phyloP scores from a whole-genome alignment of 2,888 invertebrate genomes.

The Apamea crenata region DNA sequence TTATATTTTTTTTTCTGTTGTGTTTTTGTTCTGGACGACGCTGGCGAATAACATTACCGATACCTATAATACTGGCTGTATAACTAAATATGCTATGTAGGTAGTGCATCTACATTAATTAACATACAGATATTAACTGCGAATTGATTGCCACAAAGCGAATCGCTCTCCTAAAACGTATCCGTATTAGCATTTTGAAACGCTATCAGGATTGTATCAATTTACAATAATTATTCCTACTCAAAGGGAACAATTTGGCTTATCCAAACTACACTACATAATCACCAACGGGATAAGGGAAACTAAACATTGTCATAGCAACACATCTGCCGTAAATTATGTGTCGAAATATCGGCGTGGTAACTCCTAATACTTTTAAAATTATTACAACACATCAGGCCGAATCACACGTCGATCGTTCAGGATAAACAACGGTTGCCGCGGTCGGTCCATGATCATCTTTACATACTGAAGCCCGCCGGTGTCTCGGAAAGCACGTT shows the following conservation, averaged over 20 bases:
- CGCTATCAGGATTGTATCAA: conserved; percentile 57
- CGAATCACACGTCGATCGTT: too few species aligned
- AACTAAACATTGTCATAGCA: conserved; percentile 19
- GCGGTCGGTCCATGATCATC: too few species aligned
- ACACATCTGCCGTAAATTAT: conserved; percentile 4
- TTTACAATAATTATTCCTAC: conserved; percentile 57
- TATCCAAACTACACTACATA: conserved; percentile 49
- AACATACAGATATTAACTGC: conserved; percentile 37
- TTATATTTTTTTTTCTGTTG: neutral
- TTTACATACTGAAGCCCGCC: too few species aligned
- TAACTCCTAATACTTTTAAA: neutral
- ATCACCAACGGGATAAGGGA: conserved; percentile 15
- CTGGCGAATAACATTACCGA: neutral
- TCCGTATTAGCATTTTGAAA: conserved; percentile 59
- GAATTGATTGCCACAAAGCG: conserved; percentile 53
- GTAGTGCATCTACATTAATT: conserved; percentile 37
- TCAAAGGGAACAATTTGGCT: conserved; percentile 61
- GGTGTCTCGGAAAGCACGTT: too few species aligned
- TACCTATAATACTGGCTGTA: neutral
- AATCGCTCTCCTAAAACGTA: conserved; percentile 53
- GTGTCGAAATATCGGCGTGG: neutral
- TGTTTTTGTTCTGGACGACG: neutral
- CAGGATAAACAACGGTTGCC: too few species aligned
- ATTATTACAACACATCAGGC: too few species aligned
- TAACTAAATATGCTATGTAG: neutral